Base-by-base conservation (phyloP, 1,140 invertebrate genomes). In the Tetragonula clypearis region DNA sequence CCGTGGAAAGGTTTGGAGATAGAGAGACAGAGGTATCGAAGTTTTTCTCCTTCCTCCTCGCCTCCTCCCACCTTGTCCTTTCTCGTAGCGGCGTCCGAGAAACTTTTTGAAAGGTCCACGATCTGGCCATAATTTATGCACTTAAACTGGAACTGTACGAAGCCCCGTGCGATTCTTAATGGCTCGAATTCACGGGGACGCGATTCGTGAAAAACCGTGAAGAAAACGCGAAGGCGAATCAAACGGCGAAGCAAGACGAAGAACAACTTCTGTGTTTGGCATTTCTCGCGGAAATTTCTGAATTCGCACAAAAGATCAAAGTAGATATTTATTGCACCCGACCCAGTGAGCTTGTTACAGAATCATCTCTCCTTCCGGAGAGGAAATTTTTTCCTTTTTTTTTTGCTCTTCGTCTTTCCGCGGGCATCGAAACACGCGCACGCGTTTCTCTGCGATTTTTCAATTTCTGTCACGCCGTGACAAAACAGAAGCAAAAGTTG, bases 81-180 rank as follows among this genome's bases (percentile, higher is more conserved):
- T 71, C 23, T 23, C n/a, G 49, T 56, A 56, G 75, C 75, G 19
- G 71, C 58, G 58, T 77, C 65, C 75, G 56, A 68, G 35, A 82
- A 91, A 90, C 82, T 91, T 88, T 87, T 81, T 74, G 73, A 85
- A 86, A 92, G 91, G 92, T 93, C 91, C 86, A 74, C 85, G 84
- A 91, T 88, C 86, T 88, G 90, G 89, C 92, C 91, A 93, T 94
- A 94, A 94, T 93, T 93, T 92, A 94, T 93, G 90, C 90, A 92
- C 90, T 93, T 90, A 87, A 84, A 87, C 68, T 66, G 53, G 8
- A 85, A 74, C 84, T 81, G 83, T 74, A 68, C 65, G 75, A 55
- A 55, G 78, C 80, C 69, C 21, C 58, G 62, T 35, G 73, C 65
- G n/a, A 82, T 77, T 77, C 73, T 86, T 86, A 86, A 82, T 82